A percentile compares a stretch with the other conserved stretches of the same genome.
phyloP scores from a whole-genome alignment of 2,888 invertebrate genomes.

The Muscina levida region DNA sequence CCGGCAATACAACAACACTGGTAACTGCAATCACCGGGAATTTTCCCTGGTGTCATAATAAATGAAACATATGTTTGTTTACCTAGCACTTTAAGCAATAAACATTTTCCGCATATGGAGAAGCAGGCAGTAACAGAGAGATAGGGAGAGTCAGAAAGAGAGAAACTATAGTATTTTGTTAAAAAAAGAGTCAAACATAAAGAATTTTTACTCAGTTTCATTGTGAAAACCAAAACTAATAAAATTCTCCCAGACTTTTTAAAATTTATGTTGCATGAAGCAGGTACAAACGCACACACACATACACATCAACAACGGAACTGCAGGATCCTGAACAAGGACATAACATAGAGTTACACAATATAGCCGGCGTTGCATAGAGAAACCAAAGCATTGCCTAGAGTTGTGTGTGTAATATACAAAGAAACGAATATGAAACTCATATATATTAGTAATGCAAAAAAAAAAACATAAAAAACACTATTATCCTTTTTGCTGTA shows the following conservation, averaged over 20 bases:
- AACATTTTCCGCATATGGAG: neutral
- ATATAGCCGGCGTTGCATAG: no score
- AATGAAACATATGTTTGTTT: conserved; percentile 52
- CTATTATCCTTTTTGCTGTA: conserved; percentile 52
- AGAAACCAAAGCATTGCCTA: no score
- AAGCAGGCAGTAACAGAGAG: no score
- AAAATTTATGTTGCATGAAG: neutral
- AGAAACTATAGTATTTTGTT: no score
- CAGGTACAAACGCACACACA: conserved; percentile 3
- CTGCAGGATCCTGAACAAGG: no score
- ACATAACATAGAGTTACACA: no score
- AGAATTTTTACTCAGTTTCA: conserved; percentile 36
- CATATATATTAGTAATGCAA: conserved; percentile 58
- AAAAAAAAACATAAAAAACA: conserved; percentile 21
- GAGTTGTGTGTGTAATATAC: no score
- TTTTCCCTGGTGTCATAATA: neutral
- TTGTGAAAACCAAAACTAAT: conserved; percentile 18
- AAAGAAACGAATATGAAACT: neutral
- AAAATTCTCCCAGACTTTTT: conserved; percentile 47
- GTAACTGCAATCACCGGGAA: conserved; percentile 8
- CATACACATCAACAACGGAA: no score
- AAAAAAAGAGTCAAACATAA: neutral
- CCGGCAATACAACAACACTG: neutral
- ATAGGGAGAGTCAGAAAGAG: no score
- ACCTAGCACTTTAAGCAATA: conserved; percentile 25